A percentile compares a stretch with the other conserved stretches of the same genome.
Evolutionary conservation across 2,888 invertebrate species (phyloP).

Genomic region (Nematopogon swammerdamellus): DNA sequence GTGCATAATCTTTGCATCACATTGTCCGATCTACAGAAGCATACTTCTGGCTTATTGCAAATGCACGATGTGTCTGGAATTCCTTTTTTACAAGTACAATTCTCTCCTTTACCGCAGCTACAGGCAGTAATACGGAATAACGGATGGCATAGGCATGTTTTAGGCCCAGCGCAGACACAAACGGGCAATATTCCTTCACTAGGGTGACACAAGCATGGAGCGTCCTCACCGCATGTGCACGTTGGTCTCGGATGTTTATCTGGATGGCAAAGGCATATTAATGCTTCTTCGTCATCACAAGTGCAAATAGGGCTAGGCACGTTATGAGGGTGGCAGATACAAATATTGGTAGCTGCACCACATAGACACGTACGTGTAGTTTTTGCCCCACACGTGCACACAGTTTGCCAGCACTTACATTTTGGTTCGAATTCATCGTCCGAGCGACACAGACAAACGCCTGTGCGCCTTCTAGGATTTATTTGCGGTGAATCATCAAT

Average conservation of each 20-base stretch:
- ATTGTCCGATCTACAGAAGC: conserved; percentile 21
- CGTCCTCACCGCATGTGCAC: conserved; percentile 31
- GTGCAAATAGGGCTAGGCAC: conserved; percentile 24
- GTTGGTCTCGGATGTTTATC: conserved; percentile 22
- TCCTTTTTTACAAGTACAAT: conserved; percentile 24
- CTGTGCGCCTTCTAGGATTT: conserved; percentile 20
- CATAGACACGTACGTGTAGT: conserved; percentile 28
- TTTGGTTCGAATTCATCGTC: conserved; percentile 21
- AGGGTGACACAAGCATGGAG: conserved; percentile 33
- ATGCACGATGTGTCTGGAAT: background rate
- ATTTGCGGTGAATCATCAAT: conserved; percentile 36
- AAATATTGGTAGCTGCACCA: conserved; percentile 23
- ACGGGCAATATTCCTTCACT: conserved; percentile 20
- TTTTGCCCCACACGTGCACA: conserved; percentile 35
- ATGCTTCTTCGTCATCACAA: conserved; percentile 21
- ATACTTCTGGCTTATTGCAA: conserved; percentile 7
- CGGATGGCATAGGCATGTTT: background rate
- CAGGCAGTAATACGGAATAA: conserved; percentile 13
- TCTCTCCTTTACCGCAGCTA: conserved; percentile 25
- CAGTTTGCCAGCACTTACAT: conserved; percentile 32
- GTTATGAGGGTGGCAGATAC: conserved; percentile 25
- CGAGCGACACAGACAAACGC: conserved; percentile 24
- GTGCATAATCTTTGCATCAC: conserved; percentile 23
- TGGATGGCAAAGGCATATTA: conserved; percentile 30
- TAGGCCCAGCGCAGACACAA: conserved; percentile 27